These are phyloP conservation scores for Lasioglossum vierecki DNA, from an alignment of 2,888 invertebrate species.

Conservation along the genomic window DNA sequence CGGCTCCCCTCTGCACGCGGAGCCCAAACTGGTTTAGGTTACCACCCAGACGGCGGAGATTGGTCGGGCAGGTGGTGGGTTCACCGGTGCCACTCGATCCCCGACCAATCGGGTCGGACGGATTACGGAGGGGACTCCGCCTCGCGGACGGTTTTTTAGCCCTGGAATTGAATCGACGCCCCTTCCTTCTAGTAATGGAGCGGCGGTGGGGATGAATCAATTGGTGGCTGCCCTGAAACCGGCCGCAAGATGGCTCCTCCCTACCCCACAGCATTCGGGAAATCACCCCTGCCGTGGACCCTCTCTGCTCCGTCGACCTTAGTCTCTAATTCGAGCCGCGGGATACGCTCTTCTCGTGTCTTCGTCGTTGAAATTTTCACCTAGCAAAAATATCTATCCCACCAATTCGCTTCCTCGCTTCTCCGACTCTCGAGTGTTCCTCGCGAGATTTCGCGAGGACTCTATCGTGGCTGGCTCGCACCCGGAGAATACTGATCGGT, in stretches of 20 bases:
- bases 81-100: slow-evolving; percentile 67
- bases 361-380: slow-evolving; percentile 10
- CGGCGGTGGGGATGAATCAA: slow-evolving; percentile 82
- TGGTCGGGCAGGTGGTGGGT: slow-evolving; percentile 70
- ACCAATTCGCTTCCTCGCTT: neutral
- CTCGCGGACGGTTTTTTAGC: slow-evolving; percentile 77
- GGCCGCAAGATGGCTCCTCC: slow-evolving; percentile 84
- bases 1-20: slow-evolving; percentile 77
- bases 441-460: neutral
- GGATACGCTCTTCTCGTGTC: slow-evolving; percentile 32
- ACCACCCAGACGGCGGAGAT: slow-evolving; percentile 77
- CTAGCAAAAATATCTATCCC: neutral
- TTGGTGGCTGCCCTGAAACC: slow-evolving; percentile 81
- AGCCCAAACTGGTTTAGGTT: slow-evolving; percentile 77
- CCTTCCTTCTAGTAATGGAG: slow-evolving; percentile 66
- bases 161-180: slow-evolving; percentile 82
- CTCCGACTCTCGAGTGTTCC: neutral
- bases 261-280: slow-evolving; percentile 69
- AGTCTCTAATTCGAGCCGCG: slow-evolving; percentile 52
- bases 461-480: neutral
- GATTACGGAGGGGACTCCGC: slow-evolving; percentile 73
- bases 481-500: neutral
- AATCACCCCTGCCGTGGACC: slow-evolving; percentile 69
- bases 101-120: slow-evolving; percentile 69
- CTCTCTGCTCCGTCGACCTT: slow-evolving; percentile 44